Evolutionary conservation across 2,113 vertebrate genomes (phyloP).

Genomic region (Raja brachyura): DNA sequence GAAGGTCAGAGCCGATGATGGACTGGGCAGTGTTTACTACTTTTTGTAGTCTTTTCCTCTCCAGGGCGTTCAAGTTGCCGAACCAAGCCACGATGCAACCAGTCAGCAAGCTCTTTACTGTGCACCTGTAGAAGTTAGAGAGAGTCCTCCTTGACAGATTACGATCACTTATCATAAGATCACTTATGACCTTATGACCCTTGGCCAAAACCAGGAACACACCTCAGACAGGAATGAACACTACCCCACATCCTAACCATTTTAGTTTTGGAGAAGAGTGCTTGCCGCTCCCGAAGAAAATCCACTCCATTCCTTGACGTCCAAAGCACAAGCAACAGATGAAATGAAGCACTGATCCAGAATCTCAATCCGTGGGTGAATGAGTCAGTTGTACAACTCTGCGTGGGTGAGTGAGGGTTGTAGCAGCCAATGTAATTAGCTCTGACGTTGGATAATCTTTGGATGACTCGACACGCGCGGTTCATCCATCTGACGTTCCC

Average conservation of each 20-base stretch:
- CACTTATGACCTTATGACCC: too few relatives aligned
- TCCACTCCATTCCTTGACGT: neutral
- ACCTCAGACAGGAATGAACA: neutral
- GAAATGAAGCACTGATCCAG: neutral
- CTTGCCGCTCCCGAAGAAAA: neutral
- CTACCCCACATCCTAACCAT: neutral
- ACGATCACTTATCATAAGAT: too few relatives aligned
- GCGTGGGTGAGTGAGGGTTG: neutral
- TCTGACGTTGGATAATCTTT: neutral
- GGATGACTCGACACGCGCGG: neutral
- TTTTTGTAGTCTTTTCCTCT: too few relatives aligned
- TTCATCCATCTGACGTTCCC: neutral
- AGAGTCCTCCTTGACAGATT: too few relatives aligned
- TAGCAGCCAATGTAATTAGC: neutral
- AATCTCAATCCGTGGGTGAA: neutral
- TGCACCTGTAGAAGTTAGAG: too few relatives aligned
- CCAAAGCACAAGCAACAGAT: neutral
- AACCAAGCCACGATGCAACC: too few relatives aligned
- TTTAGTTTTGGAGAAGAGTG: neutral
- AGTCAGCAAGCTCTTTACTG: too few relatives aligned
- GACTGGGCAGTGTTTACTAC: too few relatives aligned
- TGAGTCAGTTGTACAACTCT: neutral
- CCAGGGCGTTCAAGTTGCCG: too few relatives aligned
- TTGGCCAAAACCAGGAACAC: neutral
- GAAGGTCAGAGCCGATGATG: too few relatives aligned